Evolutionary conservation across 2,113 vertebrate genomes (phyloP), one percentile per base, ranked within the genome.

Genomic region (Sturnus vulgaris): DNA sequence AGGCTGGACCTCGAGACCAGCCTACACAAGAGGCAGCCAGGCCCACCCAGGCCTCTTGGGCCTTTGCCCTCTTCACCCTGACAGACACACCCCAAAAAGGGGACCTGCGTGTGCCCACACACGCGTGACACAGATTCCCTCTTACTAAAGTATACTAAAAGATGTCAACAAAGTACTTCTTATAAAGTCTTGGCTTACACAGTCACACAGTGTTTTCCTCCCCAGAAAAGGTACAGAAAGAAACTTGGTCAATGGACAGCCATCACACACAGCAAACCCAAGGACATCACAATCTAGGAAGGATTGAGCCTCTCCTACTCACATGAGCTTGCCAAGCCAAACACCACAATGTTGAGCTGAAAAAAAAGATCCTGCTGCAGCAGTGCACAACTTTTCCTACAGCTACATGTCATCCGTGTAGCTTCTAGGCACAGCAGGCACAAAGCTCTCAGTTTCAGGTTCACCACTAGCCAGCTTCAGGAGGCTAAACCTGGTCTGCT

Each of bases 1-100:
- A 19, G 55, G 55, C 25, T 12, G 17, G 1, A 4, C 14, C 47
- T 57, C 5, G 0, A 1, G 2, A n/a, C 0, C 7, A 59, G 59
- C 22, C 40, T 5, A 5, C 25, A 19, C 44, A 25, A 18, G n/a
- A 15, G n/a, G 15, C 24, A n/a, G 24, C 31, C 57, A 28, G 8
- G n/a, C 27, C 9, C 4, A n/a, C 7, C 8, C 10, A 24, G 7
- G 9, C 15, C 56, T 15, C 28, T 3, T 4, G 1, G 1, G n/a
- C 37, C 57, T 31, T 3, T 16, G 13, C 53, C 20, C 52, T n/a
- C 42, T 19, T 28, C 44, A 20, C 33, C 42, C 0, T 1, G 13
- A 42, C 60, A 69, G 44, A 64, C 25, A 24, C 4, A 0, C 2
- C 20, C 57, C 11, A 1, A 16, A 31, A 68, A 12, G 5, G 46